Base-by-base conservation (phyloP, 2,888 invertebrate genomes). In the Frankliniella intonsa region DNA sequence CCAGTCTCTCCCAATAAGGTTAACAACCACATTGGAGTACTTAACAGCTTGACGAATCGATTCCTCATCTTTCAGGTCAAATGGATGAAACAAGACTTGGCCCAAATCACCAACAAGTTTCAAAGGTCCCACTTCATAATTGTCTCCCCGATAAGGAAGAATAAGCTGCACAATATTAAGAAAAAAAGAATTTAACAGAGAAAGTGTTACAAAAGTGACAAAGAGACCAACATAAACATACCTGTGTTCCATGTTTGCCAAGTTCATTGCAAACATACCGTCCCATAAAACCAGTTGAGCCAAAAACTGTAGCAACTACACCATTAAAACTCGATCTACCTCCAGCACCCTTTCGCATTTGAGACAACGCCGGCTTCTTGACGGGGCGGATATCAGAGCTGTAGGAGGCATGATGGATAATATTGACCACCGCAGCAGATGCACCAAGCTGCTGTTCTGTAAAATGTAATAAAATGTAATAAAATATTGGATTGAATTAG, bases 301-400 rank as follows among this genome's bases (percentile, higher is more conserved):
- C 99, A 88, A 99, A 98, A 0, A 99, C 95, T n/a, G 99, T 99
- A n/a, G 96, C 97, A 3, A 99, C 97, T 82, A 95, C 91, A 0
- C 99, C 99, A 89, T 95, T 99, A 88, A 99, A 99, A 86, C 98
- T 98, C 85, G 95, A 94, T 62, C 99, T 92, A 25, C 98, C 99
- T 19, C 96, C 97, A 27, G 96, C 95, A 50, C 96, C 97, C 84
- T 94, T 90, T 87, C 94, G 95, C 87, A 95, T 90, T 0, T 92
- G 89, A 12, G 94, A 82, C n/a, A 86, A 81, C 2, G 84, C 84
- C 3, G 86, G 83, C 25, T 85, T 85, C 80, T 86, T 85, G 19
- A 86, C 85, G 9, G 83, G 82, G 80, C 83, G 83, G 38, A 86
- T 86, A 62, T 85, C 84, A 0, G 90, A 89, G 85, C 91, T 90